Evolutionary conservation across 2,888 invertebrate species (phyloP).

Genomic region (Hydrotaea diabolus): DNA sequence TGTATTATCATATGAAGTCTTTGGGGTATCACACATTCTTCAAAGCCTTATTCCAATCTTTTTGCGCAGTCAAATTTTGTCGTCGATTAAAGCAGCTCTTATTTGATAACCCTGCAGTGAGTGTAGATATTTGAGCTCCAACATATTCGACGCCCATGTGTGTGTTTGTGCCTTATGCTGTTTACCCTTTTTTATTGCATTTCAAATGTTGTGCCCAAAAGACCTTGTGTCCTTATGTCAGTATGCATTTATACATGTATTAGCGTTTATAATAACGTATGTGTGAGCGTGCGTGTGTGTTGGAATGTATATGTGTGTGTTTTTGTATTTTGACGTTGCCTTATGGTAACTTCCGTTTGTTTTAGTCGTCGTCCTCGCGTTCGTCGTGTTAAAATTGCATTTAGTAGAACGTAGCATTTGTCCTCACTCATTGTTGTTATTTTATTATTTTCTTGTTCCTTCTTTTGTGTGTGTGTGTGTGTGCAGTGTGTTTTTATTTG

Average conservation of each 20-base stretch:
- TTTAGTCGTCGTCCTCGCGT: conserved; percentile 16
- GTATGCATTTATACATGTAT: too few species aligned
- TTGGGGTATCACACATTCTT: too few species aligned
- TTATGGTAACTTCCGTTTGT: conserved; percentile 52
- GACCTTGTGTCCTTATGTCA: conserved; percentile 5
- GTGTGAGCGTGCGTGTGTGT: not conserved
- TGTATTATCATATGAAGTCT: too few species aligned
- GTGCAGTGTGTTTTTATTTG: conserved; percentile 41
- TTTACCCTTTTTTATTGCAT: conserved; percentile 25
- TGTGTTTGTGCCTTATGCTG: conserved; percentile 15
- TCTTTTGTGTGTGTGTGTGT: too few species aligned
- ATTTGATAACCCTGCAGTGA: not conserved
- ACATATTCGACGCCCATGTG: conserved; percentile 34
- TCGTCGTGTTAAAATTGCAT: conserved; percentile 53
- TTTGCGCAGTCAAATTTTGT: too few species aligned
- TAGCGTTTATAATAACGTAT: too few species aligned
- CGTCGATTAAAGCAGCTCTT: too few species aligned
- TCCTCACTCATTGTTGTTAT: conserved; percentile 41
- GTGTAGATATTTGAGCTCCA: conserved; percentile 35
- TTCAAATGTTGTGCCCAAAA: not conserved
- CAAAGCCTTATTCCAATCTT: too few species aligned
- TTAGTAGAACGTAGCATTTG: conserved; percentile 33
- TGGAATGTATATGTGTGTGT: conserved; percentile 57
- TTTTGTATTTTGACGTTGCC: conserved; percentile 19
- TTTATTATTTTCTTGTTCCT: not conserved